These are phyloP conservation scores for Passer domesticus DNA, from an alignment of 2,113 vertebrate species.

Conservation along the genomic window DNA sequence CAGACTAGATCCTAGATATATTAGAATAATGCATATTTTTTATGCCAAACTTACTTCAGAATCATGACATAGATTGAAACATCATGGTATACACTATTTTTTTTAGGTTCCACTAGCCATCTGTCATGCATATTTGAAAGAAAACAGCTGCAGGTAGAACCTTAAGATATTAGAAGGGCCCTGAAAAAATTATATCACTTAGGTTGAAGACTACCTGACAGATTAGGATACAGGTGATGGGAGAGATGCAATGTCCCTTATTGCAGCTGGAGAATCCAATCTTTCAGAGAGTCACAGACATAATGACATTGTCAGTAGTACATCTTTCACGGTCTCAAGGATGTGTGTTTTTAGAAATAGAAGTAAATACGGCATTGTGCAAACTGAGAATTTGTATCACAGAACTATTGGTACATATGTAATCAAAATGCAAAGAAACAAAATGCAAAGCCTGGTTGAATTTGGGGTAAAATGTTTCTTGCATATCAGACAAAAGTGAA, in stretches of 20 bases:
- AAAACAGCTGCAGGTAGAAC: neutral
- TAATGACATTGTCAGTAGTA: neutral
- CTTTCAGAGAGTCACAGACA: neutral
- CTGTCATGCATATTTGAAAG: neutral
- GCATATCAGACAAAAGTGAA: neutral
- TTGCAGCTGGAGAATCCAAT: neutral
- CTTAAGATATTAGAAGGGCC: neutral
- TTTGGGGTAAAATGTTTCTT: neutral
- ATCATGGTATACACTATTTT: neutral
- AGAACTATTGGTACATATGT: neutral
- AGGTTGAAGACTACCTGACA: neutral
- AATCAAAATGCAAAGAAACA: neutral
- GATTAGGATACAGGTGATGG: neutral
- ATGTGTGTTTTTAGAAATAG: neutral
- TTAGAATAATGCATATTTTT: neutral
- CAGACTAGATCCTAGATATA: neutral
- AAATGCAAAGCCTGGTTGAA: neutral
- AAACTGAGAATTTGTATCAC: neutral
- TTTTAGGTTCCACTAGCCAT: neutral
- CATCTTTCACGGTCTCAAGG: neutral
- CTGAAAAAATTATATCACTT: accelerated
- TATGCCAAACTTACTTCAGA: neutral
- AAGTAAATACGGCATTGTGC: neutral
- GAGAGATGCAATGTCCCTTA: neutral
- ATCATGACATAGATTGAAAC: neutral